Conservation (phyloP, 2,113 vertebrate species). For the Thymallus thymallus region DNA sequence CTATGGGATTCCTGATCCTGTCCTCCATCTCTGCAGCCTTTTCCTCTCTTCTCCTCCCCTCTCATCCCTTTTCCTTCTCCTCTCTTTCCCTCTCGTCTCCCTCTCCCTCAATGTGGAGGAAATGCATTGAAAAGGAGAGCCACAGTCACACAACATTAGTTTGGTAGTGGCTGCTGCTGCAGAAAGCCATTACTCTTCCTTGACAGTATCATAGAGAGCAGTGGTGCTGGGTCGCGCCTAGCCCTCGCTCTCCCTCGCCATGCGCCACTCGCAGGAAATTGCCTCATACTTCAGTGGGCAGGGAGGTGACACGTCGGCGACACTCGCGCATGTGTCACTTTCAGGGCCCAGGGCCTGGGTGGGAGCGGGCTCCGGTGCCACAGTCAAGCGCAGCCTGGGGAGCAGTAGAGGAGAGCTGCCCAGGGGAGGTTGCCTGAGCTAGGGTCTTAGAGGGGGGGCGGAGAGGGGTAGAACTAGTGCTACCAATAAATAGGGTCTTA, state of each 20-base stretch:
- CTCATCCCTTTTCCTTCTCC: constrained; percentile 31
- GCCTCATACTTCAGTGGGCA: constrained; percentile 76
- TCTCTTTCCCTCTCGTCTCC: constrained; percentile 48
- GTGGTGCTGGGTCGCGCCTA: constrained; percentile 51
- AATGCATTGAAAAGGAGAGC: constrained; percentile 68
- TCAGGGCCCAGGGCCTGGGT: constrained; percentile 67
- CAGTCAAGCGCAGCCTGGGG: constrained; percentile 65
- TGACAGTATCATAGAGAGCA: constrained; percentile 72
- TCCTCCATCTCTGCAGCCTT: constrained; percentile 23
- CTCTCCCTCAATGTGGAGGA: constrained; percentile 55
- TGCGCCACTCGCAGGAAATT: constrained; percentile 74
- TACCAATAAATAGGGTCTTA: neutral
- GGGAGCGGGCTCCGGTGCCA: constrained; percentile 70
- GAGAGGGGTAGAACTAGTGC: neutral
- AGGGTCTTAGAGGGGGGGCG: constrained; percentile 32
- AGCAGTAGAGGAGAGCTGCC: constrained; percentile 62
- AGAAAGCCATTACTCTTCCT: constrained; percentile 73
- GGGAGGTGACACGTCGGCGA: constrained; percentile 76
- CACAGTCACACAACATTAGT: constrained; percentile 75
- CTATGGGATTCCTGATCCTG: constrained; percentile 11
- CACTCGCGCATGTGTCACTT: constrained; percentile 73
- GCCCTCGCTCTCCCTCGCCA: constrained; percentile 54
- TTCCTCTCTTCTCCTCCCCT: constrained; percentile 22
- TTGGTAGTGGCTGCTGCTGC: constrained; percentile 66
- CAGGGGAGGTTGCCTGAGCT: constrained; percentile 70